Base-by-base conservation (phyloP, 2,888 invertebrate species). In the Marasmarcha lunaedactyla region DNA sequence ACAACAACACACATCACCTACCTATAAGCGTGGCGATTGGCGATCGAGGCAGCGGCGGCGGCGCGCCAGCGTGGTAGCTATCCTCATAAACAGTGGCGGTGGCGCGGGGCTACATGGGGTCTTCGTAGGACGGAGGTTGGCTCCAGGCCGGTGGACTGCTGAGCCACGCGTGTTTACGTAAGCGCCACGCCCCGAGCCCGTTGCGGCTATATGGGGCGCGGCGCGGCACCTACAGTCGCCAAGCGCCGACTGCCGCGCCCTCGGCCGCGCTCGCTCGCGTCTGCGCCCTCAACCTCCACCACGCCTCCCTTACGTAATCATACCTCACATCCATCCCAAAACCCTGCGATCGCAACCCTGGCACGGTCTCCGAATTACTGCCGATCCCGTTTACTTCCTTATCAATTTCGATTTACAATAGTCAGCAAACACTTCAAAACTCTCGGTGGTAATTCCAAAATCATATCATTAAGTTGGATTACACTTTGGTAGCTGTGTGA, bases 131-230 rank as follows among this genome's bases (percentile, higher is more conserved):
- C 78, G 79, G 78, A 76, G 65, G 67, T 66, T 71, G 69, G 66
- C 63, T 70, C 70, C 71, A 76, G 68, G 64, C 57, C 59, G 57
- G 63, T 56, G 59, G 59, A 60, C 55, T 58, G 56, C 54, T 55
- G 57, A 48, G 59, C 59, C 70, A 70, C 76, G 76, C 79, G 74
- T 83, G 81, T 83, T 81, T 79, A 81, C 77, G 79, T 83, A 81
- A 81, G 79, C 83, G 83, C 81, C 83, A 83, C 83, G 81, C 83
- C 83, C 83, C 81, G 79, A 74, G 79, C 81, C 76, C 78, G 72
- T 74, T 74, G 56, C 62, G 66, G 71, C 78, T 70, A 69, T 72
- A 61, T 71, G 79, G 78, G 74, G 81, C 79, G 81, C 78, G 79
- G 77, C 78, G 73, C 74, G 63, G 72, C 78, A 76, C 71, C 74